These are phyloP conservation scores for Neoarius graeffei DNA, from an alignment of 2,113 vertebrate species.

Conservation along the genomic window DNA sequence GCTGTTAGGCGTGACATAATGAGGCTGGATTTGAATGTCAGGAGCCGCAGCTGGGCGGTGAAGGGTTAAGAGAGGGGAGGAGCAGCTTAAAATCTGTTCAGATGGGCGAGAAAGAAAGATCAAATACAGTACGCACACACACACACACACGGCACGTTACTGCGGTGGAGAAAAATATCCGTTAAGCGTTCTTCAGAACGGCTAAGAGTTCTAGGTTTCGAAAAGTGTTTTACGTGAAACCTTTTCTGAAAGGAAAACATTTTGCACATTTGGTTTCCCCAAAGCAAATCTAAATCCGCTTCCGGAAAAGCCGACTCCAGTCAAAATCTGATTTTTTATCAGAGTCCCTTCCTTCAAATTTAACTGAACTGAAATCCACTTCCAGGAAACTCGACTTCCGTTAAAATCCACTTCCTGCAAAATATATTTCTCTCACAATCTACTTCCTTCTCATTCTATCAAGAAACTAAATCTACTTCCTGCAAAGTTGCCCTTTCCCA, in stretches of 20 bases:
- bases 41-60: conserved; percentile 22
- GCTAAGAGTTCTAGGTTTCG: not conserved
- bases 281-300: not conserved
- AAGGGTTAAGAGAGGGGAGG: conserved; percentile 30
- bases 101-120: no score
- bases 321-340: not conserved
- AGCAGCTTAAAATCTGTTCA: not conserved
- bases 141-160: not conserved
- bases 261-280: not conserved
- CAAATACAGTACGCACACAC: not conserved
- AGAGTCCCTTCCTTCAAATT: not conserved
- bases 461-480: not conserved
- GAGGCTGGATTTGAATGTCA: conserved; percentile 43
- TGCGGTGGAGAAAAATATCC: not conserved
- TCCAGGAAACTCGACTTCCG: not conserved
- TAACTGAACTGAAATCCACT: not conserved
- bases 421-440: not conserved
- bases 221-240: not conserved
- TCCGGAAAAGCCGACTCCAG: not conserved
- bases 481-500: not conserved
- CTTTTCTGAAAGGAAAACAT: not conserved
- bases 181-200: not conserved
- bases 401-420: not conserved
- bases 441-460: not conserved
- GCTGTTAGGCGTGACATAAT: conserved; percentile 51